Percentiles rank a stretch among this genome's conserved stretches.
Conservation (phyloP, 2,113 vertebrate genomes). For the Nothobranchius furzeri region DNA sequence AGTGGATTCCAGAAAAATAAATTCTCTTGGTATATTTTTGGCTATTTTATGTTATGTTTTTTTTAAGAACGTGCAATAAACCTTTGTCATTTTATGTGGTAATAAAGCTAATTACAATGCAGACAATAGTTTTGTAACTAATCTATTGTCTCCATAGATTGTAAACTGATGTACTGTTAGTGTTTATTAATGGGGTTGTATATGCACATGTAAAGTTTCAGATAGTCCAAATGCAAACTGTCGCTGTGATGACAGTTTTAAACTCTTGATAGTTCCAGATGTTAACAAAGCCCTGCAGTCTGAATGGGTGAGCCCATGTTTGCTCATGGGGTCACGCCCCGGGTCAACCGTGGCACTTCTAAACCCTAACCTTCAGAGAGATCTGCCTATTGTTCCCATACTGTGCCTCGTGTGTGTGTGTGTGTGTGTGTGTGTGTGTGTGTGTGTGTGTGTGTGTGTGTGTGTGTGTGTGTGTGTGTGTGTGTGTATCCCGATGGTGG, state of each 20-base stretch:
- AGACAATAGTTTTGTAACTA: neutral
- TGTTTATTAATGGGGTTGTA: too few species aligned
- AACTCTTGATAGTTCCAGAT: slow-evolving; percentile 2
- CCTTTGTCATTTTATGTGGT: too few species aligned
- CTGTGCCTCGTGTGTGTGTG: slow-evolving; percentile 58
- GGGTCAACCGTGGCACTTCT: slow-evolving; percentile 39
- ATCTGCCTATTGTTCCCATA: slow-evolving; percentile 80
- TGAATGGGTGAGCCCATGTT: slow-evolving; percentile 58
- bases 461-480: slow-evolving; percentile 11
- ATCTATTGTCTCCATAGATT: neutral
- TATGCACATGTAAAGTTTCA: neutral
- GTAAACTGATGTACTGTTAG: too few species aligned
- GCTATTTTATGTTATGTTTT: too few species aligned
- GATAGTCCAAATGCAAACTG: neutral
- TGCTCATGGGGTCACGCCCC: slow-evolving; percentile 62
- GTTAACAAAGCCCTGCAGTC: slow-evolving; percentile 39
- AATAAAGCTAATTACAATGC: neutral
- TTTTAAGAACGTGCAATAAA: too few species aligned
- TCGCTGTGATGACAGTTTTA: slow-evolving; percentile 12
- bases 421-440: slow-evolving; percentile 50
- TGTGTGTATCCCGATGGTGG: neutral
- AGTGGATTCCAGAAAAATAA: too few species aligned
- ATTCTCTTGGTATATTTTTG: too few species aligned
- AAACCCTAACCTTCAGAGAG: slow-evolving; percentile 56
- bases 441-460: slow-evolving; percentile 11